Evolutionary conservation across 2,888 invertebrate species (phyloP), one percentile per base, ranked within the genome.

Genomic region (Adelognathus sp.): DNA sequence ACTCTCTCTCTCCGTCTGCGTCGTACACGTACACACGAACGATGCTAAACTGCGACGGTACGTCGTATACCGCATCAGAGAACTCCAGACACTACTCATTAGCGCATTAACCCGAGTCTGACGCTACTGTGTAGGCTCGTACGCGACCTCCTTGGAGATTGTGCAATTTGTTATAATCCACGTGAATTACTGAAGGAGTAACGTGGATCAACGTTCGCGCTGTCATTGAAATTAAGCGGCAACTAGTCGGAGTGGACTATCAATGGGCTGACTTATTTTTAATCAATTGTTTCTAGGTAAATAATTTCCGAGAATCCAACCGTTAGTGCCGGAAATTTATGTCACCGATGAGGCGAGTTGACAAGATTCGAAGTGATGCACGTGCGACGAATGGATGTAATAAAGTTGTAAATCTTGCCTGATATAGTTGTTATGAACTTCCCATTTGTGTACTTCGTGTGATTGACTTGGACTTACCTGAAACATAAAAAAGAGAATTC

Each of bases 41-140:
- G 71, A 44, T 16, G 27, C 18, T 33, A 64, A 66, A 67, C 64
- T 58, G 58, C 74, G 72, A 81, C 77, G 74, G 78, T 81, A 75
- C 71, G 77, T 77, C n/a, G n/a, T 75, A 69, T 77, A 54, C 5
- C 27, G 58, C 77, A 80, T 24, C 50, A 24, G 24, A 50, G 18
- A 50, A 11, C 18, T 50, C 67, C 83, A 86, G 82, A 84, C 82
- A 85, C 81, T 76, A 80, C 81, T 83, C 82, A 85, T 85, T 85
- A 85, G 82, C 81, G 80, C 82, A 83, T 85, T 83, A 85, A 75
- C 50, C 46, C 41, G 31, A 52, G 11, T n/a, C 29, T 52, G 52
- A 16, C 52, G 36, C 52, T 61, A 36, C 50, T 39, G 7, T 46
- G 36, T 24, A 36, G 52, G n/a, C 50, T 50, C 21, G 27, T 16